These are phyloP conservation scores for Catocala nupta DNA, from an alignment of 2,888 invertebrate species.

Conservation along the genomic window DNA sequence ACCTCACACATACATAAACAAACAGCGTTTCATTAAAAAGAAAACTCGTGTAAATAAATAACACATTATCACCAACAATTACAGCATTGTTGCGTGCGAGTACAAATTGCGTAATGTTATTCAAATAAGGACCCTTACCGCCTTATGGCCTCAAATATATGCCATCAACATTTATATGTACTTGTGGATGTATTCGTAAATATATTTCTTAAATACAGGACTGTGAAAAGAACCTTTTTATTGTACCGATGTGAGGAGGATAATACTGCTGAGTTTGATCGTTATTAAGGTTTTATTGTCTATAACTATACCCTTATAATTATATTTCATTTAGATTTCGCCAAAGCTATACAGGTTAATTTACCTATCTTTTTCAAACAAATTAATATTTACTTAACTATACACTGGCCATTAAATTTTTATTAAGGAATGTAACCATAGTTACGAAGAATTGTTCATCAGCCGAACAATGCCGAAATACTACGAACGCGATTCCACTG, in stretches of 20 bases:
- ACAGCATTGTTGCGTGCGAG: conserved; percentile 50
- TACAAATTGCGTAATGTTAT: conserved; percentile 54
- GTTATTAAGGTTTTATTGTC: too few relatives aligned
- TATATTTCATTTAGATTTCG: too few relatives aligned
- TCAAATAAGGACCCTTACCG: conserved; percentile 45
- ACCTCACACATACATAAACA: not conserved
- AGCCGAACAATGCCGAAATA: too few relatives aligned
- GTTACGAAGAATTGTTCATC: too few relatives aligned
- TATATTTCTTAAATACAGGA: not conserved
- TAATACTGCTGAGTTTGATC: too few relatives aligned
- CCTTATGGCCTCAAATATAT: conserved; percentile 29
- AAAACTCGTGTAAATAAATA: conserved; percentile 48
- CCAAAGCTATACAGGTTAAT: too few relatives aligned
- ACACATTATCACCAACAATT: conserved; percentile 52
- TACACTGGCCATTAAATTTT: too few relatives aligned
- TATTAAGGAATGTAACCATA: too few relatives aligned
- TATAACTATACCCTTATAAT: too few relatives aligned
- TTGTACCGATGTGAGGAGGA: not conserved
- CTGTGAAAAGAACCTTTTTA: not conserved
- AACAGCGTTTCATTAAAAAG: conserved; percentile 14
- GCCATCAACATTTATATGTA: conserved; percentile 12
- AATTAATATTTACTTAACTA: too few relatives aligned
- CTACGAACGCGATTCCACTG: too few relatives aligned
- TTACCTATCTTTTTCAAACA: too few relatives aligned
- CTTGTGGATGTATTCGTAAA: not conserved